Conservation (phyloP, 1,140 invertebrate genomes). For the Drosophila busckii region DNA sequence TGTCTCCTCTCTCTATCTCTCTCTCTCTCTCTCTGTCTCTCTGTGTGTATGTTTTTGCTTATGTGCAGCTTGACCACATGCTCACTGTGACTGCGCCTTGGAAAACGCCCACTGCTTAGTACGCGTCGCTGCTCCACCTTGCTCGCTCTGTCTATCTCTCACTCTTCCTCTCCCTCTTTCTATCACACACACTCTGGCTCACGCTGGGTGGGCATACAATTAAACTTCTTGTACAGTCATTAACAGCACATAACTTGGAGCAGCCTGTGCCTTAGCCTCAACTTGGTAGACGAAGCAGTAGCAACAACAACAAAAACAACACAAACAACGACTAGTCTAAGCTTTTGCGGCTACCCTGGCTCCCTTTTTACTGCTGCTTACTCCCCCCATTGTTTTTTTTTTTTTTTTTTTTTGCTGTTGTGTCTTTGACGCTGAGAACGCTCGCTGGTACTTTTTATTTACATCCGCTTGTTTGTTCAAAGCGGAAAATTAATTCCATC, state of each 20-base stretch:
- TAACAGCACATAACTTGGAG: slow-evolving; percentile 69
- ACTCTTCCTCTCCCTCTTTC: neutral
- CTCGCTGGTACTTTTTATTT: slow-evolving; percentile 68
- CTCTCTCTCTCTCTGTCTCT: neutral
- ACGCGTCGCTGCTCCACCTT: too few species aligned
- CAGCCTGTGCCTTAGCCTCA: slow-evolving; percentile 45
- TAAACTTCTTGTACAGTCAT: slow-evolving; percentile 74
- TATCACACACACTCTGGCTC: neutral
- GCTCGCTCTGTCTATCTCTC: too few species aligned
- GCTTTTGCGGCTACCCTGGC: slow-evolving; percentile 30
- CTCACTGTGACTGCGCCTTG: too few species aligned
- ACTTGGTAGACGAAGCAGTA: slow-evolving; percentile 50
- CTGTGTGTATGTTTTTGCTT: neutral
- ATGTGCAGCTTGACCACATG: too few species aligned
- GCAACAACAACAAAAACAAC: slow-evolving; percentile 14
- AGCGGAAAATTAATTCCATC: slow-evolving; percentile 79
- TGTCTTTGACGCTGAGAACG: slow-evolving; percentile 43
- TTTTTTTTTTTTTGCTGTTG: neutral
- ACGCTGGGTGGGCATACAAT: slow-evolving; percentile 50
- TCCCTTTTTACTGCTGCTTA: neutral
- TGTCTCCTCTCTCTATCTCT: neutral
- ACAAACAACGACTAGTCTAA: slow-evolving; percentile 12
- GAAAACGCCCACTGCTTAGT: too few species aligned
- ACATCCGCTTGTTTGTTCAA: slow-evolving; percentile 78
- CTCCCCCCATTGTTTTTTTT: neutral